Percentiles rank a stretch among this genome's conserved stretches.
Conservation (phyloP, 2,797 vertebrate genomes). For the Lacerta bilineata region DNA sequence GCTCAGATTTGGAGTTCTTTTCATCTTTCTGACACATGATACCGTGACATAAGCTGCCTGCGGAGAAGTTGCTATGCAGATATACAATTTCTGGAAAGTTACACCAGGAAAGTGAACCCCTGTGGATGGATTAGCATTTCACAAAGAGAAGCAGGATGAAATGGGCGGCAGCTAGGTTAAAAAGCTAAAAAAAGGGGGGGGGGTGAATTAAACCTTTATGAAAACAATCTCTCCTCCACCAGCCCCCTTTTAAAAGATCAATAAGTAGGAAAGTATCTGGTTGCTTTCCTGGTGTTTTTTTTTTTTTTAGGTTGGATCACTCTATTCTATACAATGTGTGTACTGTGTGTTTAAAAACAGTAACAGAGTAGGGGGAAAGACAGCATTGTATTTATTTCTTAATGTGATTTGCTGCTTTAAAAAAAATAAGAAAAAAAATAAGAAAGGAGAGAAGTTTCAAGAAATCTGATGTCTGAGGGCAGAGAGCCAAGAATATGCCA, state of each 20-base stretch:
- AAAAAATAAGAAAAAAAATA: too few relatives aligned
- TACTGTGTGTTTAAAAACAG: slow-evolving; percentile 44
- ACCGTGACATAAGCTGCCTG: slow-evolving; percentile 82
- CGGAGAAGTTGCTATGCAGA: slow-evolving; percentile 83
- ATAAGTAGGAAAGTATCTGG: slow-evolving; percentile 76
- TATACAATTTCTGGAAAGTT: slow-evolving; percentile 89
- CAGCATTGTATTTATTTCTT: slow-evolving; percentile 59
- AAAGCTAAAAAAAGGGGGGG: slow-evolving; percentile 70
- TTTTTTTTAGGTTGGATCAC: slow-evolving; percentile 60
- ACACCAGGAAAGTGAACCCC: slow-evolving; percentile 86
- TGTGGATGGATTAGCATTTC: slow-evolving; percentile 82
- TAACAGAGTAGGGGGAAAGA: slow-evolving; percentile 48
- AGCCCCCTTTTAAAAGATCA: slow-evolving; percentile 65
- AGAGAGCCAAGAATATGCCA: slow-evolving; percentile 74
- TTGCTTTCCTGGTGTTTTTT: slow-evolving; percentile 71
- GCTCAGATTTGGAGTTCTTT: slow-evolving; percentile 83
- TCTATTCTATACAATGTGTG: slow-evolving; percentile 69
- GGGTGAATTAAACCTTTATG: slow-evolving; percentile 79
- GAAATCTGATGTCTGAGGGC: slow-evolving; percentile 74
- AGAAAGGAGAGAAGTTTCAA: slow-evolving; percentile 69
- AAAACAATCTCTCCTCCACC: slow-evolving; percentile 72
- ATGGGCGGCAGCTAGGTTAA: slow-evolving; percentile 80
- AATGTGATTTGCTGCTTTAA: slow-evolving; percentile 61
- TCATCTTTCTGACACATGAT: slow-evolving; percentile 84
- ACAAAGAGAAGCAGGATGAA: slow-evolving; percentile 81